phyloP scores from a whole-genome alignment of 2,797 vertebrate species.

The Spinus olivaceus region DNA sequence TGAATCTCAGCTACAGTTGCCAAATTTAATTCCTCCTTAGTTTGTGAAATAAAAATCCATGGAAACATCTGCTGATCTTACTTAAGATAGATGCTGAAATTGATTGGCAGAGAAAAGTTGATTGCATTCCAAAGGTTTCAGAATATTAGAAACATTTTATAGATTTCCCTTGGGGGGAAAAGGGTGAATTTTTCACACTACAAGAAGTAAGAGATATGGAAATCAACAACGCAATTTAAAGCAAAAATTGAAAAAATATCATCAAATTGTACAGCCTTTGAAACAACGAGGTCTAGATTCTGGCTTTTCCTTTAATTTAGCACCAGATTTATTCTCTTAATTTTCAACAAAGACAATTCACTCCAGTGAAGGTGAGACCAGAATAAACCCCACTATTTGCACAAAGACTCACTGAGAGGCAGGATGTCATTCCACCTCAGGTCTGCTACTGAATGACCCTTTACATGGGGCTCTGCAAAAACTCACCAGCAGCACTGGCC shows the following conservation, averaged over 20 bases:
- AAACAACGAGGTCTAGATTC: background rate
- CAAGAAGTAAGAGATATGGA: background rate
- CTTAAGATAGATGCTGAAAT: background rate
- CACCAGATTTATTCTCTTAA: background rate
- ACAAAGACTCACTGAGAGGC: background rate
- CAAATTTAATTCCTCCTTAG: background rate
- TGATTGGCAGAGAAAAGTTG: background rate
- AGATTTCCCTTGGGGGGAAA: background rate
- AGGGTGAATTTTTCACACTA: background rate
- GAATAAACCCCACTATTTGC: background rate
- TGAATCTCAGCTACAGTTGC: background rate
- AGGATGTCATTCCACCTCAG: background rate
- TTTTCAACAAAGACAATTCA: background rate
- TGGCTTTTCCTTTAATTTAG: background rate
- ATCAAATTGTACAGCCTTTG: background rate
- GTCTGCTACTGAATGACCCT: background rate
- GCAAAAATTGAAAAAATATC: background rate
- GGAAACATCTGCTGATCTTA: conserved; percentile 16
- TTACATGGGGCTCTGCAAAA: background rate
- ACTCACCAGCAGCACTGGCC: background rate
- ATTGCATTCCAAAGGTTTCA: background rate
- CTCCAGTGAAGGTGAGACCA: background rate
- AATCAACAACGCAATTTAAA: background rate
- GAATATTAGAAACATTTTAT: background rate
- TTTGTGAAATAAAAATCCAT: background rate